Percentiles rank a stretch among this genome's conserved stretches.
These are phyloP conservation scores for Phymatocera aterrima DNA, from an alignment of 2,888 invertebrate genomes.

Conservation along the genomic window DNA sequence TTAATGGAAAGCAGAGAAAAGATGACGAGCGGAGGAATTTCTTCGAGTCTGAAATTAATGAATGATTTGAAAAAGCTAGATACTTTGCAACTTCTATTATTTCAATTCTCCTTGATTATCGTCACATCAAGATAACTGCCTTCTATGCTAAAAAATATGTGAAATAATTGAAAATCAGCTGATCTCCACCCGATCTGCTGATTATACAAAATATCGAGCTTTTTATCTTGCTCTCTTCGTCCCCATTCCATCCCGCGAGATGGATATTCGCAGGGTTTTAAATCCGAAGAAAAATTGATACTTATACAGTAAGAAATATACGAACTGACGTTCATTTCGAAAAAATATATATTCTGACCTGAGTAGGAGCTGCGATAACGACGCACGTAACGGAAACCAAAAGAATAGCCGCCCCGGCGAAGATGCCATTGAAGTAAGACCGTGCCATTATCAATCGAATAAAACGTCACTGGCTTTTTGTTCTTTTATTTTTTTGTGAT, in stretches of 20 bases:
- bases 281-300: not conserved
- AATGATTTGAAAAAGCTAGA: not conserved
- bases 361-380: constrained; percentile 54
- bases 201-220: too few species aligned
- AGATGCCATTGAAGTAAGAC: constrained; percentile 14
- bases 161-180: not conserved
- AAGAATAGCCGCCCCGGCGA: constrained; percentile 49
- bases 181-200: not conserved
- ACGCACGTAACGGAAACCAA: constrained; percentile 50
- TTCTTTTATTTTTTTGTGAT: too few species aligned
- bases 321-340: too few species aligned
- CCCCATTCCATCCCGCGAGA: not conserved
- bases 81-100: not conserved
- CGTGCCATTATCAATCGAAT: constrained; percentile 13
- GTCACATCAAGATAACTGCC: too few species aligned
- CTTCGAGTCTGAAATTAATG: not conserved
- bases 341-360: constrained; percentile 55
- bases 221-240: not conserved
- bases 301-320: too few species aligned
- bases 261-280: not conserved
- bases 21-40: not conserved
- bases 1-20: not conserved
- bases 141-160: too few species aligned
- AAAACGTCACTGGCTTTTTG: constrained; percentile 16
- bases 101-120: too few species aligned